Base-by-base conservation (phyloP, 2,113 vertebrate genomes). In the Psephotus haematonotus region DNA sequence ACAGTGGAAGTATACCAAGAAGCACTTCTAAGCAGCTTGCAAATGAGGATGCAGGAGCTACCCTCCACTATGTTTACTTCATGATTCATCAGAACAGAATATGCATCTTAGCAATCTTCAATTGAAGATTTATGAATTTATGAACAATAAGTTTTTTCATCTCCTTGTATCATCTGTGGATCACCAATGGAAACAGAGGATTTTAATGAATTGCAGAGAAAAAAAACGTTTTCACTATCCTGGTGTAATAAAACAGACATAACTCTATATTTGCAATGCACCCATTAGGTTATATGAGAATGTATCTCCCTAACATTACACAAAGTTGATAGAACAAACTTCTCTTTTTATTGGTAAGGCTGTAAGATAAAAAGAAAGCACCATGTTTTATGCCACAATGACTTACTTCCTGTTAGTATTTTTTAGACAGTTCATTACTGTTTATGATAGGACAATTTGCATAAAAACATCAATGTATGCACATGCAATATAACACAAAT, bases 401-500 rank as follows among this genome's bases (percentile, higher is more conserved):
- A 29, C 14, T 65, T 46, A 33, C 17, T 78, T 67, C 31, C 28
- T 55, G 31, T 10, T n/a, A 62, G 43, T 39, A n/a, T 23, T 82
- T 78, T 63, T 57, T 29, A 39, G 67, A 37, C 9, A 14, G 33
- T 78, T 78, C 24, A 31, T 29, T 62, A 13, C 31, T 29, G 15
- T 77, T 71, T 60, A 53, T n/a, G 39, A 17, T 23, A 52, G 13
- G 1, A 2, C 23, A 22, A 29, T 29, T 62, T 59, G 20, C 20
- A 19, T 22, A 64, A 79, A 44, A 31, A 7, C 4, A 35, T 23
- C 24, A n/a, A 16, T 0, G 1, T 23, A 31, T 4, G 5, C 11
- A 17, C 13, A 6, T 16, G 11, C 3, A 27, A n/a, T 10, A 13
- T 1, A 79, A 53, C 10, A 28, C 43, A 39, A 35, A 35, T 25